Conservation (phyloP, 2,888 invertebrate species). For the Macaria liturata region DNA sequence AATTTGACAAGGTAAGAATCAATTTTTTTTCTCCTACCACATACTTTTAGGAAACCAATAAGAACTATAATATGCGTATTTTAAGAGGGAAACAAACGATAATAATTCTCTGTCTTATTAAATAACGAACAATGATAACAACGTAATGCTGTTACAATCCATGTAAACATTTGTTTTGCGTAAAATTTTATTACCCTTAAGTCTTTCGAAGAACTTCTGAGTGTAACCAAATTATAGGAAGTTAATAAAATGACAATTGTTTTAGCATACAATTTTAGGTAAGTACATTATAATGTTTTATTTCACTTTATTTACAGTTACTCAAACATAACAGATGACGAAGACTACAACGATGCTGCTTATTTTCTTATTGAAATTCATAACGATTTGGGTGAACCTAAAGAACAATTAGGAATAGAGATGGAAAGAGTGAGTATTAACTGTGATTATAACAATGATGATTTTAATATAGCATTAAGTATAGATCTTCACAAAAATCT, state of each 20-base stretch:
- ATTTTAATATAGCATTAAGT: neutral
- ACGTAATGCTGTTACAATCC: slow-evolving; percentile 34
- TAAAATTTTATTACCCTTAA: slow-evolving; percentile 42
- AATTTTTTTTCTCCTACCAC: neutral
- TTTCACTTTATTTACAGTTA: slow-evolving; percentile 46
- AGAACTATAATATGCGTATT: slow-evolving; percentile 9
- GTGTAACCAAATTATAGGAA: slow-evolving; percentile 14
- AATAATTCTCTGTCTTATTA: slow-evolving; percentile 42
- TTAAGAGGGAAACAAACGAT: slow-evolving; percentile 16
- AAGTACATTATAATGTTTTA: neutral
- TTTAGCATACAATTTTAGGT: neutral
- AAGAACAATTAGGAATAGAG: slow-evolving; percentile 90
- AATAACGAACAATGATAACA: slow-evolving; percentile 43
- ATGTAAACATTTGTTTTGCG: slow-evolving; percentile 38
- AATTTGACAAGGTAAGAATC: slow-evolving; percentile 59
- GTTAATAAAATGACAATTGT: slow-evolving; percentile 2
- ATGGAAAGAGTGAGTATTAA: slow-evolving; percentile 81
- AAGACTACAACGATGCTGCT: slow-evolving; percentile 79
- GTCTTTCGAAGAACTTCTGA: slow-evolving; percentile 39
- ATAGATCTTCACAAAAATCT: neutral
- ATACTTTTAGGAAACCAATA: neutral
- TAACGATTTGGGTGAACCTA: slow-evolving; percentile 88
- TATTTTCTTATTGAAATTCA: slow-evolving; percentile 88
- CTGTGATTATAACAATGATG: too few species aligned
- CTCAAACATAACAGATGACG: slow-evolving; percentile 62